Evolutionary conservation across 2,888 invertebrate species (phyloP).

Genomic region (Chrysolina haemoptera): DNA sequence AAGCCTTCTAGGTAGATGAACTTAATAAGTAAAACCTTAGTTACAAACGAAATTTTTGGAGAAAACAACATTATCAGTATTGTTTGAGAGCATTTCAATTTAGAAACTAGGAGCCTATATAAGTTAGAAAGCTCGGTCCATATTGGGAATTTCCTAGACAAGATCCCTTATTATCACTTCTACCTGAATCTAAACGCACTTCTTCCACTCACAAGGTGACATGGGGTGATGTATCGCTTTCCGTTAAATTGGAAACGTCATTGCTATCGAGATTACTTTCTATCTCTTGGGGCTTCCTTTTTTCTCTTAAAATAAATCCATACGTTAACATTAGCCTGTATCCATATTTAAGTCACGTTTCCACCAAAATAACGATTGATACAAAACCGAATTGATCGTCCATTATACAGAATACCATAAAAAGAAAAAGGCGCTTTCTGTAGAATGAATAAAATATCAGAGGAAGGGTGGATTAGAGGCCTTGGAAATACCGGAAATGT

Average conservation of each 20-base stretch:
- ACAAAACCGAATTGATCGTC: slow-evolving; percentile 61
- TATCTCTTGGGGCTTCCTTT: slow-evolving; percentile 7
- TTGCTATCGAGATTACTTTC: slow-evolving; percentile 17
- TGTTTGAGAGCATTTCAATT: no score
- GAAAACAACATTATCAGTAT: no score
- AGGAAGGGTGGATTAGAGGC: slow-evolving; percentile 30
- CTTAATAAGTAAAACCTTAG: no score
- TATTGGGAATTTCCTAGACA: not conserved
- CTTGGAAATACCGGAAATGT: not conserved
- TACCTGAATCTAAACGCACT: slow-evolving; percentile 33
- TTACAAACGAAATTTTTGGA: no score
- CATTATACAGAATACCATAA: slow-evolving; percentile 57
- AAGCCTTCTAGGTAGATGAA: no score
- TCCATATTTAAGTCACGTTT: slow-evolving; percentile 62
- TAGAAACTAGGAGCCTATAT: not conserved
- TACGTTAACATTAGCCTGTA: slow-evolving; percentile 42
- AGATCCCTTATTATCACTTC: not conserved
- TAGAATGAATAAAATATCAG: slow-evolving; percentile 60
- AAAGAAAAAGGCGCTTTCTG: slow-evolving; percentile 56
- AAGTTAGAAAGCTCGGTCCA: not conserved
- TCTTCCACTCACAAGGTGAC: slow-evolving; percentile 38
- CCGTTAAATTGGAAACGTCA: slow-evolving; percentile 56
- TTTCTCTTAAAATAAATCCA: slow-evolving; percentile 24
- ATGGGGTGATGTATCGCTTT: slow-evolving; percentile 54
- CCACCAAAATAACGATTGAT: slow-evolving; percentile 63